phyloP scores from a whole-genome alignment of 1,140 invertebrate species.

The Sarcophaga bullata region DNA sequence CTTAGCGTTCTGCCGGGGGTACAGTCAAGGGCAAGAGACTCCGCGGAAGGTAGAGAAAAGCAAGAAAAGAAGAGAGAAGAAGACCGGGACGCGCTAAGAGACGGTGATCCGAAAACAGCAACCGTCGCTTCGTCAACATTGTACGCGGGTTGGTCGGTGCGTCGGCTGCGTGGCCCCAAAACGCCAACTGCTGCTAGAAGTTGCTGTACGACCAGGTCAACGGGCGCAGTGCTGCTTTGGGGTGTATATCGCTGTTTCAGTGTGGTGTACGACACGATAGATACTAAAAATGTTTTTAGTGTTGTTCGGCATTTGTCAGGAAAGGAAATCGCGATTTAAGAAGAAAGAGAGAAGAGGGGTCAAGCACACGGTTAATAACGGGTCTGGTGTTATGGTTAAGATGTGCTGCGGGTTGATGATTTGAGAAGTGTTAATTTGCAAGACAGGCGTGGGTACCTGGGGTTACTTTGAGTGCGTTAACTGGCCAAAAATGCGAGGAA shows the following conservation, averaged over 20 bases:
- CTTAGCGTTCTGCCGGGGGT: conserved; percentile 98
- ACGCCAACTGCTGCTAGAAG: conserved; percentile 81
- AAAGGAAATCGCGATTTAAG: conserved; percentile 44
- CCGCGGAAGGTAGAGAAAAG: conserved; percentile 99
- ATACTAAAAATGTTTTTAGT: conserved; percentile 34
- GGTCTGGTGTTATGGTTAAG: too few relatives aligned
- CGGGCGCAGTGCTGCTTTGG: too few relatives aligned
- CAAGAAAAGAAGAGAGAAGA: conserved; percentile 99
- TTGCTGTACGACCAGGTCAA: too few relatives aligned
- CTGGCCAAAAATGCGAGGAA: too few relatives aligned
- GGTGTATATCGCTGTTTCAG: conserved; percentile 6
- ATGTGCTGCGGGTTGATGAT: too few relatives aligned
- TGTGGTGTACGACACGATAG: neutral
- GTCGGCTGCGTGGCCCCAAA: conserved; percentile 97
- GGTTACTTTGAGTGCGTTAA: too few relatives aligned
- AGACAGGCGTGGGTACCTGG: conserved; percentile 44
- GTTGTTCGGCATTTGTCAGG: conserved; percentile 30
- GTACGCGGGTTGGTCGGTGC: conserved; percentile 94
- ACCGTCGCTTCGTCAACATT: conserved; percentile 96
- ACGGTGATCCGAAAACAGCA: conserved; percentile 98
- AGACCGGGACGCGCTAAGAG: conserved; percentile 98
- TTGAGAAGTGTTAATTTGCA: neutral
- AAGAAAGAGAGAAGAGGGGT: too few relatives aligned
- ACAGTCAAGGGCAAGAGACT: conserved; percentile 99
- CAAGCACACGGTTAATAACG: too few relatives aligned